Percentiles rank a stretch among this genome's conserved stretches.
These are phyloP conservation scores for Eudyptes chrysolophus DNA, from an alignment of 2,113 vertebrate genomes.

Conservation along the genomic window DNA sequence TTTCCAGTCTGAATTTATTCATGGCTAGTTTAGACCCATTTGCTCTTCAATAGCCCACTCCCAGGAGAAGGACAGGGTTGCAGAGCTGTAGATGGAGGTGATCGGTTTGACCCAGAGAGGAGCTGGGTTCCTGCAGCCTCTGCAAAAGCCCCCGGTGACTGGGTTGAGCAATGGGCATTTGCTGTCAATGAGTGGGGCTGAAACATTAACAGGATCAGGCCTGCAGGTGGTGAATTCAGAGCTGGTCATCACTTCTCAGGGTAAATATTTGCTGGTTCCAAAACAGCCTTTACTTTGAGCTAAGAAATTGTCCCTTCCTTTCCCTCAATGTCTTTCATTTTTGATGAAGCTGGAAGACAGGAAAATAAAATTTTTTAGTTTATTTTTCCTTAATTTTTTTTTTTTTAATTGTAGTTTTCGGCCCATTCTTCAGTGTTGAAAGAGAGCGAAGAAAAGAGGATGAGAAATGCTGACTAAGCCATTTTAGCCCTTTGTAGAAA, in stretches of 20 bases:
- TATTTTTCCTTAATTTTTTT: not conserved
- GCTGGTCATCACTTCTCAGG: not conserved
- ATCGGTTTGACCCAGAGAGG: not conserved
- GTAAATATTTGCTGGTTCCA: not conserved
- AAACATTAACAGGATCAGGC: not conserved
- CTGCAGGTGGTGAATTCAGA: not conserved
- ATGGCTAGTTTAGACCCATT: conserved; percentile 23
- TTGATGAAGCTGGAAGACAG: not conserved
- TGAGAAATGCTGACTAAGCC: not conserved
- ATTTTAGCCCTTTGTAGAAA: not conserved
- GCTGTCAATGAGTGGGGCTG: not conserved
- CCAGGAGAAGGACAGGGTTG: not conserved
- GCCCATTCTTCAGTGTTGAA: not conserved
- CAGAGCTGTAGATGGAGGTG: not conserved
- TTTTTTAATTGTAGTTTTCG: not conserved
- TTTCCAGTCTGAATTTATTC: conserved; percentile 54
- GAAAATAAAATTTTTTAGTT: not conserved
- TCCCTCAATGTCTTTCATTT: not conserved
- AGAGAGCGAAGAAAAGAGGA: not conserved
- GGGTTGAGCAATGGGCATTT: not conserved
- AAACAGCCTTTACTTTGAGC: not conserved
- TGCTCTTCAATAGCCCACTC: conserved; percentile 34
- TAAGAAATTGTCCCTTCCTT: not conserved
- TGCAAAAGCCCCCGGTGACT: not conserved
- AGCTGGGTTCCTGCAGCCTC: not conserved